Percentiles rank a stretch among this genome's conserved stretches.
Conservation (phyloP, 2,888 invertebrate genomes). For the Tigriopus californicus region DNA sequence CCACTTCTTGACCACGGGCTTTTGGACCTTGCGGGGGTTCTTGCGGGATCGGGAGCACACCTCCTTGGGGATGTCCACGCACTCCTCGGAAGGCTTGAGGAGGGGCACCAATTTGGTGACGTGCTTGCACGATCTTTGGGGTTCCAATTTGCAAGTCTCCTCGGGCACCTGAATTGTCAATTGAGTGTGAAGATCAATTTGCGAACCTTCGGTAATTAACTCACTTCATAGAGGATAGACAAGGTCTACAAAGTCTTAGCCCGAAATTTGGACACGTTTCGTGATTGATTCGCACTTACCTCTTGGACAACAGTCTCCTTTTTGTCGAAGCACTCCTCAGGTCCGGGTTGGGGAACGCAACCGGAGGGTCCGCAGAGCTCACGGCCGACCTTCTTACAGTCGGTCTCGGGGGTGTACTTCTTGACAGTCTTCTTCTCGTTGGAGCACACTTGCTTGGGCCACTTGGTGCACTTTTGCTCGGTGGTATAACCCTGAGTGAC, state of each 20-base stretch:
- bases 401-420: conserved; percentile 10
- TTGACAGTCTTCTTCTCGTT: conserved; percentile 7
- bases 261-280: no score
- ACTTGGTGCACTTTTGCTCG: conserved; percentile 11
- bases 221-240: no score
- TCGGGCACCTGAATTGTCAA: conserved; percentile 1
- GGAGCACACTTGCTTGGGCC: conserved; percentile 10
- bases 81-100: conserved; percentile 12
- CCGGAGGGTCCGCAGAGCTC: conserved; percentile 8
- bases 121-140: conserved; percentile 2
- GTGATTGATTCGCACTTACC: no score
- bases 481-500: conserved; percentile 8
- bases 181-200: no score
- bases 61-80: conserved; percentile 14
- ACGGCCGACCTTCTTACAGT: conserved; percentile 6
- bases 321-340: conserved; percentile 3
- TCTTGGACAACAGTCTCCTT: conserved; percentile 14
- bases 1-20: conserved; percentile 15
- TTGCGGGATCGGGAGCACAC: conserved; percentile 8
- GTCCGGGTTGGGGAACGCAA: conserved; percentile 1
- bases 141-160: conserved; percentile 9
- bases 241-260: no score
- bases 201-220: no score
- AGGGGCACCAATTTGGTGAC: conserved; percentile 11
- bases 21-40: conserved; percentile 11